Percentiles rank a stretch among this genome's conserved stretches.
Evolutionary conservation across 2,888 invertebrate species (phyloP).

Genomic region (Dynastes tityus): DNA sequence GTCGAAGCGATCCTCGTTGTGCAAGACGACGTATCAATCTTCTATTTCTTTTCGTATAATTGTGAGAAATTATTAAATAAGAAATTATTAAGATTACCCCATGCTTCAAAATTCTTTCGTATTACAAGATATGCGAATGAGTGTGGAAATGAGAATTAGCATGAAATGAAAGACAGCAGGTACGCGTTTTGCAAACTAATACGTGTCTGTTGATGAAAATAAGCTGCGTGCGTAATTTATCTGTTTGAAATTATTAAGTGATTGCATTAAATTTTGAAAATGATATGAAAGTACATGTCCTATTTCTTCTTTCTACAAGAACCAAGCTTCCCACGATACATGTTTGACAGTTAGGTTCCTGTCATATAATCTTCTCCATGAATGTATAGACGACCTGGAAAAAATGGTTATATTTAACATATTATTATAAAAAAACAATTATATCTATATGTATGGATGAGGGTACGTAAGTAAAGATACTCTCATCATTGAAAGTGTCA

Average conservation of each 20-base stretch:
- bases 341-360: conserved; percentile 57
- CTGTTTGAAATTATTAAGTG: neutral
- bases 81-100: conserved; percentile 12
- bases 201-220: neutral
- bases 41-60: conserved; percentile 19
- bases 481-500: too few species aligned
- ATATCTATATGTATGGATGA: too few species aligned
- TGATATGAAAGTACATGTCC: conserved; percentile 34
- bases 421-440: too few species aligned
- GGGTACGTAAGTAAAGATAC: too few species aligned
- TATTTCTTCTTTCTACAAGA: conserved; percentile 67
- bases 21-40: conserved; percentile 12
- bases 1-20: conserved; percentile 20
- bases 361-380: conserved; percentile 53
- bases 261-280: conserved; percentile 15
- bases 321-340: conserved; percentile 66
- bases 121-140: neutral
- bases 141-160: neutral
- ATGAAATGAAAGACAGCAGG: neutral
- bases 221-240: neutral
- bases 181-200: neutral
- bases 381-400: conserved; percentile 35
- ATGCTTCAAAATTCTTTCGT: neutral
- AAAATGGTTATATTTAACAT: neutral
- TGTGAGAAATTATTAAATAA: neutral